Conservation (phyloP, 2,797 vertebrate genomes). For the Microchirus variegatus region DNA sequence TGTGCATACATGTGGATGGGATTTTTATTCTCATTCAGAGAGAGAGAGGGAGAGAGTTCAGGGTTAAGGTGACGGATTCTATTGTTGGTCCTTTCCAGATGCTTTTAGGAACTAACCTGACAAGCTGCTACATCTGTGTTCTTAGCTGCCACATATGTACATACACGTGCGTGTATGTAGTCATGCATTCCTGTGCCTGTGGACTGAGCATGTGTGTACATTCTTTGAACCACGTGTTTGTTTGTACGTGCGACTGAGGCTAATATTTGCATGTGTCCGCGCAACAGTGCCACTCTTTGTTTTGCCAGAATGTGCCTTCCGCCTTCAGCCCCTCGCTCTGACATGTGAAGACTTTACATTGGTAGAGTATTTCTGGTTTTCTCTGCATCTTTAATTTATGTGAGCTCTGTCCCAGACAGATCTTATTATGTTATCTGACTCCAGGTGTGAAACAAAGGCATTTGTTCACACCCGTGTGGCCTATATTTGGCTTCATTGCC, state of each 20-base stretch:
- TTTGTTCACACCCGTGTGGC: too few relatives aligned
- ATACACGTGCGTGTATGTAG: background rate
- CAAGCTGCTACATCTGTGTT: constrained; percentile 4
- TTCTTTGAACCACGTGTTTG: constrained; percentile 5
- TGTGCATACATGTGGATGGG: background rate
- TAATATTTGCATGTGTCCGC: background rate
- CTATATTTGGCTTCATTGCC: too few relatives aligned
- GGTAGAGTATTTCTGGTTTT: too few relatives aligned
- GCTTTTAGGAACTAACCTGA: constrained; percentile 12
- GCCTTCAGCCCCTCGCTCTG: too few relatives aligned
- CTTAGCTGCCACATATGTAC: background rate
- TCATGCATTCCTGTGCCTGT: background rate
- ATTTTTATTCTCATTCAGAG: background rate
- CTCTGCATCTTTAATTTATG: too few relatives aligned
- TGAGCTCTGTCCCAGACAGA: too few relatives aligned
- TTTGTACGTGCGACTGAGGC: background rate
- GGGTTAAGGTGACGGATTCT: too few relatives aligned
- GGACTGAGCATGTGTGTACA: background rate
- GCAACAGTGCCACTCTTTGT: background rate
- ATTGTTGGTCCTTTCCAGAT: constrained; percentile 1
- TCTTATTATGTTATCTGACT: too few relatives aligned
- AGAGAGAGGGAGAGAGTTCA: background rate
- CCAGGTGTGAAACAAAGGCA: too few relatives aligned
- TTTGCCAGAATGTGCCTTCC: too few relatives aligned
- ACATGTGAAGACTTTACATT: too few relatives aligned